Evolutionary conservation across 2,113 vertebrate genomes (phyloP).

Genomic region (Caloenas nicobarica): DNA sequence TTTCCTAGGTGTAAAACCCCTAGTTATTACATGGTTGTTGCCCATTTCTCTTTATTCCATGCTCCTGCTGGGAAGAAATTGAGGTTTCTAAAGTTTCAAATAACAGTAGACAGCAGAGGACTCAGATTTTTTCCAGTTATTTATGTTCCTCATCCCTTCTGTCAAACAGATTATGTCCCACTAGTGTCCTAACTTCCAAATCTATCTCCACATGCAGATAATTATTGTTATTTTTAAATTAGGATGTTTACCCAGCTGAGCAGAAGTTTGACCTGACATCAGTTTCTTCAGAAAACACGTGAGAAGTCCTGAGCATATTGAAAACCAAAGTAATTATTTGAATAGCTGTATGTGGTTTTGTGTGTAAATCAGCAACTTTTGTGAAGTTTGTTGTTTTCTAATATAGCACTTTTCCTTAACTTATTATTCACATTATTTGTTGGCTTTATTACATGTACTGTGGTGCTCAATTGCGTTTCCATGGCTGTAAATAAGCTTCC

Average conservation of each 20-base stretch:
- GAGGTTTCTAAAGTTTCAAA: neutral
- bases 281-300: neutral
- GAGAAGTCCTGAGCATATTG: neutral
- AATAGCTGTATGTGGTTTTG: neutral
- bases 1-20: neutral
- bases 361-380: neutral
- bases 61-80: neutral
- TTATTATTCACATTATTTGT: slow-evolving; percentile 83
- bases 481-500: slow-evolving; percentile 81
- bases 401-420: slow-evolving; percentile 77
- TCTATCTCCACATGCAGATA: neutral
- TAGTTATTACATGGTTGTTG: neutral
- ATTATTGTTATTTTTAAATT: neutral
- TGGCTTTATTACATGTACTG: slow-evolving; percentile 89
- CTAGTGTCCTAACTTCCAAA: neutral
- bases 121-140: neutral
- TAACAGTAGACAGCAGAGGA: neutral
- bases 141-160: neutral
- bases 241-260: neutral
- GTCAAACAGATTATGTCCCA: neutral
- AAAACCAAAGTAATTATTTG: neutral
- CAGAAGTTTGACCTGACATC: neutral
- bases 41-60: neutral
- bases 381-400: neutral
- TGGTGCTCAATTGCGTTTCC: slow-evolving; percentile 89